Conservation (phyloP, 2,888 invertebrate species). For the Microplitis deprimator region DNA sequence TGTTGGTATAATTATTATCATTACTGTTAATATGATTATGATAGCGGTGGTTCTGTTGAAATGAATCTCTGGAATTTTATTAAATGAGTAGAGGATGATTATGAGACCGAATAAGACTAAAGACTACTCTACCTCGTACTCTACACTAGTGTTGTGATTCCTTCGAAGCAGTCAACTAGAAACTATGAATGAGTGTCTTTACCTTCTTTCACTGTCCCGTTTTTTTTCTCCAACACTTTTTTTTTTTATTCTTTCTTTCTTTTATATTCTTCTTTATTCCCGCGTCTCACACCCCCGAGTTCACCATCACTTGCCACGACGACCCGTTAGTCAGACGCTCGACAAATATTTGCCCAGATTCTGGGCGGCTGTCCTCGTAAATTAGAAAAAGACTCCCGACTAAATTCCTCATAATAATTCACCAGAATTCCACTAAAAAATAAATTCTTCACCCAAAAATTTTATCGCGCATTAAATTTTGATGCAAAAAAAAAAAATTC, state of each 20-base stretch:
- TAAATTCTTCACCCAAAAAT: too few relatives aligned
- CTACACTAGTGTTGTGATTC: conserved; percentile 25
- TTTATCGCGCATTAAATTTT: too few relatives aligned
- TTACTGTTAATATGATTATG: background rate
- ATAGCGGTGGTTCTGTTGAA: background rate
- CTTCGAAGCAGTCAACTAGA: conserved; percentile 37
- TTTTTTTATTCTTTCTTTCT: conserved; percentile 35
- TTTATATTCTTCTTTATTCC: conserved; percentile 7
- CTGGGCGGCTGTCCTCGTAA: conserved; percentile 46
- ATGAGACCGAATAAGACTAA: background rate
- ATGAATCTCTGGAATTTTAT: conserved; percentile 1
- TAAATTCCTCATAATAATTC: conserved; percentile 6
- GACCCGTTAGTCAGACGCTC: conserved; percentile 57
- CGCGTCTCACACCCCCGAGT: conserved; percentile 24
- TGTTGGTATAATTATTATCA: background rate
- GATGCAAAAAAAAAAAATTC: too few relatives aligned
- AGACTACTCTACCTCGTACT: background rate
- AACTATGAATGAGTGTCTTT: conserved; percentile 55
- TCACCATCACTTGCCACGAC: background rate
- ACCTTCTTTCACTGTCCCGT: conserved; percentile 32
- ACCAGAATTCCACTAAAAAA: too few relatives aligned
- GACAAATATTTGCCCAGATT: conserved; percentile 63
- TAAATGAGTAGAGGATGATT: background rate
- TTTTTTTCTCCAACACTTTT: conserved; percentile 25
- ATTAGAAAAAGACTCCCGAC: conserved; percentile 40